Evolutionary conservation across 2,888 invertebrate species (phyloP).

Genomic region (Melinaea menophilus): DNA sequence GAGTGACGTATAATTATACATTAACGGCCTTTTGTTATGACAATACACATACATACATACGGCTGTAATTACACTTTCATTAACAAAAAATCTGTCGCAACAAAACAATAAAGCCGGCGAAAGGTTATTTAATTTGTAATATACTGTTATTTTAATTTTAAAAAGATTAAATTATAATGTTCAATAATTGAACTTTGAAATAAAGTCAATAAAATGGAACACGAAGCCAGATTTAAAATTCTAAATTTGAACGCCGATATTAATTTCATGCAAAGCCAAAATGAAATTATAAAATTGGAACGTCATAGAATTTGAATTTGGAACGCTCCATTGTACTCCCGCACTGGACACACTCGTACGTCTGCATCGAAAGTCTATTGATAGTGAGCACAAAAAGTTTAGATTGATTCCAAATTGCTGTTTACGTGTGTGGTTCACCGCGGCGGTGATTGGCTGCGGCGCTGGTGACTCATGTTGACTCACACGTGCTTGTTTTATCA

Average conservation of each 20-base stretch:
- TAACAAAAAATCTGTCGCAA: slow-evolving; percentile 33
- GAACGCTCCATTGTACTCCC: slow-evolving; percentile 20
- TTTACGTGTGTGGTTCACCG: slow-evolving; percentile 63
- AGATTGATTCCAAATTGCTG: slow-evolving; percentile 62
- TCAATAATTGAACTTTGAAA: no score
- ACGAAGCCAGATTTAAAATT: no score
- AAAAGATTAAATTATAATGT: no score
- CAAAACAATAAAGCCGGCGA: slow-evolving; percentile 26
- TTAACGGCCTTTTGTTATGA: slow-evolving; percentile 46
- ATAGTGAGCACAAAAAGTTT: slow-evolving; percentile 47
- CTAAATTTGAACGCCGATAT: neutral
- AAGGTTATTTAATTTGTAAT: neutral
- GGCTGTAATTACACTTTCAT: slow-evolving; percentile 37
- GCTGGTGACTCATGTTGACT: slow-evolving; percentile 51
- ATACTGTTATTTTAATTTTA: no score
- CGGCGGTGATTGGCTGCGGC: slow-evolving; percentile 41
- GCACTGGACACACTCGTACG: slow-evolving; percentile 18
- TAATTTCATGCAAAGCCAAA: neutral
- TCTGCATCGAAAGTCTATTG: slow-evolving; percentile 41
- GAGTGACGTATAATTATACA: slow-evolving; percentile 43
- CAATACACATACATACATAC: slow-evolving; percentile 31
- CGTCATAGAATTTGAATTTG: slow-evolving; percentile 1
- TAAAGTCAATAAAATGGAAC: no score
- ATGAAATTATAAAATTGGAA: neutral
- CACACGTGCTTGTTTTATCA: slow-evolving; percentile 52